Percentiles rank a stretch among this genome's conserved stretches.
These are phyloP conservation scores for Scaptomyza cyrtandrae DNA, from an alignment of 2,888 invertebrate genomes.

Conservation along the genomic window DNA sequence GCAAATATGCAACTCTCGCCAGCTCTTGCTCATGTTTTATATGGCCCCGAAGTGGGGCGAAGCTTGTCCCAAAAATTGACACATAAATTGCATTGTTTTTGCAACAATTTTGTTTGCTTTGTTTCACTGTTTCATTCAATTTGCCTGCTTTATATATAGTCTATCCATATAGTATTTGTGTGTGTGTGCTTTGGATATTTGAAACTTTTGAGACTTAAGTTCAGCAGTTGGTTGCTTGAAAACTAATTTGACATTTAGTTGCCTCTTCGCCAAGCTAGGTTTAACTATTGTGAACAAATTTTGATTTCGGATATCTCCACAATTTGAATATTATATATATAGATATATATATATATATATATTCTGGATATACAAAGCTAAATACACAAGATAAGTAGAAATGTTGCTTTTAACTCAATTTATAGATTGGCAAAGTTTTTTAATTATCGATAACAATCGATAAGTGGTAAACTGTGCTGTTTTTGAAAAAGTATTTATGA, in stretches of 20 bases:
- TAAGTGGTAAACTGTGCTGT: not conserved
- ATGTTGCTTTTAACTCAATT: not conserved
- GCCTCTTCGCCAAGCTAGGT: not conserved
- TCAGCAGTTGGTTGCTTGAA: constrained; percentile 26
- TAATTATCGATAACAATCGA: not conserved
- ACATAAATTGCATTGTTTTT: constrained; percentile 73
- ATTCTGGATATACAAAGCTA: too few relatives aligned
- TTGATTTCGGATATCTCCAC: constrained; percentile 24
- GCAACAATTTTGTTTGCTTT: constrained; percentile 41
- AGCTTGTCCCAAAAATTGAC: constrained; percentile 55
- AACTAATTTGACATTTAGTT: constrained; percentile 52
- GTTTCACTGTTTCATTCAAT: constrained; percentile 36
- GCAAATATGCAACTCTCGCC: constrained; percentile 21
- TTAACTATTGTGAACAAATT: constrained; percentile 6
- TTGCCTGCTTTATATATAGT: not conserved
- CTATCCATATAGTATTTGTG: not conserved
- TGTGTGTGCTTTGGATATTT: constrained; percentile 19
- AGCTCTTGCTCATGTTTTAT: not conserved
- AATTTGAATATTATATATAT: too few relatives aligned
- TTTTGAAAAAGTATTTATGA: not conserved
- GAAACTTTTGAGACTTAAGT: not conserved
- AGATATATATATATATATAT: too few relatives aligned
- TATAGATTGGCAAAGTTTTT: not conserved
- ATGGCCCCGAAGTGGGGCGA: not conserved
- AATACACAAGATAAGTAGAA: not conserved